Evolutionary conservation across 2,888 invertebrate genomes (phyloP), one percentile per base, ranked within the genome.

Genomic region (Tenthredo mesomela): DNA sequence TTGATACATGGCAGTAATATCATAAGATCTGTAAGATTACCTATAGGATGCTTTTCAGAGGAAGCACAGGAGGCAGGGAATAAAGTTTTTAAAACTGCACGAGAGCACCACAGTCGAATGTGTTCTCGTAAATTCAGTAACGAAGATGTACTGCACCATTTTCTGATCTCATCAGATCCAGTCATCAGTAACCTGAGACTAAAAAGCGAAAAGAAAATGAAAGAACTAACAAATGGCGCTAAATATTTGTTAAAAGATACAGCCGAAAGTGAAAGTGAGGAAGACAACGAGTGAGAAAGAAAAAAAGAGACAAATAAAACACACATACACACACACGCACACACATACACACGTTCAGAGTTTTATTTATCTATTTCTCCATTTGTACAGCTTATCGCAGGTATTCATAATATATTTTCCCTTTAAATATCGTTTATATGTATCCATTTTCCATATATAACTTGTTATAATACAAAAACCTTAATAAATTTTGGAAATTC

Each of bases 1-100:
- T 61, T 89, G 47, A 54, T 88, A 18, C 87, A 89, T 82, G 86
- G 83, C 1, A 33, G 61, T 40, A 21, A 82, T 1, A 84, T 88
- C 9, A 88, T 88, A 29, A 29, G 85, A 43, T 40, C 47, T 1
- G 40, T 80, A n/a, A 10, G 77, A 25, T 61, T 88, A 65, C 82
- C 86, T 37, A 85, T 86, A n/a, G 85, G 85, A 5, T 84, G 70
- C 65, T 58, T 86, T 80, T 87, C 85, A 25, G 87, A 86, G 85
- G 85, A 87, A 78, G 85, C 85, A n/a, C 85, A 84, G 58, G 86
- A 87, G 43, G 70, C 85, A 29, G 40, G 43, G n/a, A 70, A 82
- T 65, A 85, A 85, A 75, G 47, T 78, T 29, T 80, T 80, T 12
- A 2, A 65, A 25, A 70, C 33, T 21, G 58, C 47, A 33, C 77